These are phyloP conservation scores for Mus minutoides DNA, from an alignment of 2,797 vertebrate genomes.

Conservation along the genomic window DNA sequence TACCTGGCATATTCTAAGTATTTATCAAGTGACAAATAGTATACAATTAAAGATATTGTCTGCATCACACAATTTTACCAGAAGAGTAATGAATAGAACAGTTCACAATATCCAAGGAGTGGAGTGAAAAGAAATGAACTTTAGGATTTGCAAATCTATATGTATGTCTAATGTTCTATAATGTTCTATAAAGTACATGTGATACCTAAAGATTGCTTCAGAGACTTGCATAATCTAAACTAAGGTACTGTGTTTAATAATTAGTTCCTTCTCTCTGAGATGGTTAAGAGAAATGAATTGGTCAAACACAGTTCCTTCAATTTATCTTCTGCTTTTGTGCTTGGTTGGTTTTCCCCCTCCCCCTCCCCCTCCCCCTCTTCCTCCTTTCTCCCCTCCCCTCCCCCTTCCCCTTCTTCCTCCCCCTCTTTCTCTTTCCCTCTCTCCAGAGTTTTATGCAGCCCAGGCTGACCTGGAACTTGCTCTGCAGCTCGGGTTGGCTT, in stretches of 20 bases:
- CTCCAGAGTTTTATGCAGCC: background rate
- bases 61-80: background rate
- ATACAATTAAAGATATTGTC: background rate
- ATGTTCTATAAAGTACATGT: background rate
- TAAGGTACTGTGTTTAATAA: background rate
- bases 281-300: background rate
- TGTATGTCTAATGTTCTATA: background rate
- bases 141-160: background rate
- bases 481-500: background rate
- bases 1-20: background rate
- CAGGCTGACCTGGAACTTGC: background rate
- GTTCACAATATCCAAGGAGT: background rate
- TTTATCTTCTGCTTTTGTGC: background rate
- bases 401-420: too few relatives aligned
- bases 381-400: too few relatives aligned
- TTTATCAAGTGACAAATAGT: background rate
- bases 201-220: background rate
- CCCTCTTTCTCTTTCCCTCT: too few relatives aligned
- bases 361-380: too few relatives aligned
- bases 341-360: background rate
- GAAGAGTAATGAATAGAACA: background rate
- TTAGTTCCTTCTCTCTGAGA: background rate
- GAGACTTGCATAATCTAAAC: background rate
- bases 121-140: conserved; percentile 23
- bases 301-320: background rate